Evolutionary conservation across 2,797 vertebrate genomes (phyloP).

Genomic region (Cynopterus sphinx): DNA sequence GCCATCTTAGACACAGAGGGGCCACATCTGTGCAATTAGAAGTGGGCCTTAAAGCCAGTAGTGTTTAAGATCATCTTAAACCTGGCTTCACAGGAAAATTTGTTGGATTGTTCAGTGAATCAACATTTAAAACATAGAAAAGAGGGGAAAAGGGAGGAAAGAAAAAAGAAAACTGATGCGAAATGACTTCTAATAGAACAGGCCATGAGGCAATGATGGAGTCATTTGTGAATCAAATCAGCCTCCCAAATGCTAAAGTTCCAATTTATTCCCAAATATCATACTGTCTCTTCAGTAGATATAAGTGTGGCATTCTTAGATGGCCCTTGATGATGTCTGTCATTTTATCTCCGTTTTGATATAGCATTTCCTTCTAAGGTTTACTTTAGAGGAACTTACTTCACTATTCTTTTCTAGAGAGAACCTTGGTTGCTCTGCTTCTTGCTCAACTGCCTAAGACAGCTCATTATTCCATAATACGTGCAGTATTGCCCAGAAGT

Average conservation of each 20-base stretch:
- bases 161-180: background rate
- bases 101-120: background rate
- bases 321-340: background rate
- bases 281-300: fast-evolving
- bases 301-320: background rate
- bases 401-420: slow-evolving; percentile 24
- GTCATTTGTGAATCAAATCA: background rate
- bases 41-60: background rate
- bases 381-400: background rate
- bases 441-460: slow-evolving; percentile 39
- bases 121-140: background rate
- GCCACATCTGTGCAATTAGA: background rate
- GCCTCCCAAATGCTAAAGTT: background rate
- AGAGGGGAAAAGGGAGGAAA: background rate
- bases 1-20: background rate
- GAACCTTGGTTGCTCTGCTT: slow-evolving; percentile 9
- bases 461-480: slow-evolving; percentile 52
- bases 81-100: background rate
- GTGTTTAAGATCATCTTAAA: background rate
- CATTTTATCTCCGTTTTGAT: background rate
- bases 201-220: background rate
- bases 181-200: background rate
- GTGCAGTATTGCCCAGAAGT: slow-evolving; percentile 66
- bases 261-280: background rate
- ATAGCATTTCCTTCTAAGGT: background rate